phyloP scores from a whole-genome alignment of 2,113 vertebrate genomes.

The Psilopogon haemacephalus region DNA sequence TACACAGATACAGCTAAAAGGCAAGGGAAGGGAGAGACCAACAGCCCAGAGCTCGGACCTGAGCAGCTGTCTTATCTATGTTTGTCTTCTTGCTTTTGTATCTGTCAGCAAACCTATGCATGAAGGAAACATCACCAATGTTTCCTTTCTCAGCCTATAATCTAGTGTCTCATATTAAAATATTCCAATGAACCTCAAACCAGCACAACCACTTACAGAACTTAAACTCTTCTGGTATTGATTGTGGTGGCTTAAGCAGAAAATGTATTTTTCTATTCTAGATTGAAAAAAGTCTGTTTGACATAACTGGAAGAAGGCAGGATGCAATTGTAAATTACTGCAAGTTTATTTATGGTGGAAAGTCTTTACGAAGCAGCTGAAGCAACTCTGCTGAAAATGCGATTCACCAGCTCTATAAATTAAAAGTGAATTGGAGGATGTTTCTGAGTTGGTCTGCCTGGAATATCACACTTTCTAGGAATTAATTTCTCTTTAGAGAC shows the following conservation, averaged over 20 bases:
- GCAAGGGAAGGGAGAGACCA: no score
- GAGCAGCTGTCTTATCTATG: no score
- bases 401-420: background rate
- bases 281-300: background rate
- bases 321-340: background rate
- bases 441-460: background rate
- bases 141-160: no score
- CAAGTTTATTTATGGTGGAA: background rate
- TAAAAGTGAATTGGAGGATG: background rate
- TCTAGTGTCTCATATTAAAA: no score
- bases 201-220: no score
- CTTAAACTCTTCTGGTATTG: background rate
- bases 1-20: no score
- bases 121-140: no score
- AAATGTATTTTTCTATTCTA: background rate
- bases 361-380: background rate
- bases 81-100: no score
- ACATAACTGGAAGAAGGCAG: background rate
- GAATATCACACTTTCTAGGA: background rate
- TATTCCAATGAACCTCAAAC: no score
- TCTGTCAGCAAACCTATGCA: no score
- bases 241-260: background rate
- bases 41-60: no score
- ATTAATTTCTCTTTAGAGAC: background rate
- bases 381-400: fast-evolving